Percentiles rank a stretch among this genome's conserved stretches.
Conservation (phyloP, 2,888 invertebrate genomes). For the Zhuqinia jingwanae region DNA sequence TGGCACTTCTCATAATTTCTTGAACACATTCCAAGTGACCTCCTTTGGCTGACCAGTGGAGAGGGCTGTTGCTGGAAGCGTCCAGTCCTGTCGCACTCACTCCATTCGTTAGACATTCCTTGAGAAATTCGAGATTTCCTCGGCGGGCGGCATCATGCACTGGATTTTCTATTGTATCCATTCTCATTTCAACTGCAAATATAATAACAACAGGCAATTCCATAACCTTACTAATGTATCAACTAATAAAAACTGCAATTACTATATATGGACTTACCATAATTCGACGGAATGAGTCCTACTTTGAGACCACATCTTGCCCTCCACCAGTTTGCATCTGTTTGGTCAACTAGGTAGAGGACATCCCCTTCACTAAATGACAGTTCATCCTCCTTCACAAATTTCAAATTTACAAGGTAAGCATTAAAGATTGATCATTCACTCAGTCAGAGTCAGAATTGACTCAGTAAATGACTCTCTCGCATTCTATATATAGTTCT, state of each 20-base stretch:
- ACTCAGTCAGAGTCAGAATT: too few species aligned
- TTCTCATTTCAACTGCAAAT: slow-evolving; percentile 83
- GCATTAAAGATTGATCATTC: not conserved
- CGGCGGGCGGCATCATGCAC: slow-evolving; percentile 86
- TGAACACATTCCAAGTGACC: slow-evolving; percentile 75
- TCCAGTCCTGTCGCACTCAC: slow-evolving; percentile 86
- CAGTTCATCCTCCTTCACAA: slow-evolving; percentile 83
- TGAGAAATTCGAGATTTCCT: slow-evolving; percentile 84
- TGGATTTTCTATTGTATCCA: slow-evolving; percentile 84
- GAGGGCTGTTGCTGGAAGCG: slow-evolving; percentile 85
- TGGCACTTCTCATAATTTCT: slow-evolving; percentile 69
- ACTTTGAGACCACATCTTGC: slow-evolving; percentile 83
- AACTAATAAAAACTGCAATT: not conserved
- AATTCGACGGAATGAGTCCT: slow-evolving; percentile 85
- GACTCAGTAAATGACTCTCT: too few species aligned
- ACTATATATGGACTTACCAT: slow-evolving; percentile 82
- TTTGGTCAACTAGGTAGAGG: slow-evolving; percentile 84
- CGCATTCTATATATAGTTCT: too few species aligned
- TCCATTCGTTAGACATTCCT: slow-evolving; percentile 84
- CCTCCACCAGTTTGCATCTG: slow-evolving; percentile 82
- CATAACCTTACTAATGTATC: not conserved
- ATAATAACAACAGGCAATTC: too few species aligned
- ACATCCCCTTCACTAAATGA: slow-evolving; percentile 86
- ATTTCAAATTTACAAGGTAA: not conserved
- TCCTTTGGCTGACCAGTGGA: slow-evolving; percentile 83